Conservation (phyloP, 2,888 invertebrate genomes). For the Drosophila neotestacea region DNA sequence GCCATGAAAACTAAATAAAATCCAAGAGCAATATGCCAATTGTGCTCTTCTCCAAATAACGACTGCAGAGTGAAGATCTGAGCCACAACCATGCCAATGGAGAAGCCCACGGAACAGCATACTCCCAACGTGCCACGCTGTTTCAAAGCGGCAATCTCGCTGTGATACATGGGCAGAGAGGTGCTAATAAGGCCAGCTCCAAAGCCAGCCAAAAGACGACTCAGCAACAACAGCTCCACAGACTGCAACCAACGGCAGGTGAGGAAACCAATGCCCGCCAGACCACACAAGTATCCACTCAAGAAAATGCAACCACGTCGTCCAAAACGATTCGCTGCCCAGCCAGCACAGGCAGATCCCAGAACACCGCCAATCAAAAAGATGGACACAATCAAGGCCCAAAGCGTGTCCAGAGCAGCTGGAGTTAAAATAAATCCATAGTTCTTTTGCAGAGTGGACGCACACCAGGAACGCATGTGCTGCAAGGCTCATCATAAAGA, state of each 20-base stretch:
- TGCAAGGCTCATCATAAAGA: slow-evolving; percentile 31
- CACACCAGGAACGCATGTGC: slow-evolving; percentile 90
- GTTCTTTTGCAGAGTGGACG: slow-evolving; percentile 87
- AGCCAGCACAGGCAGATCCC: slow-evolving; percentile 93
- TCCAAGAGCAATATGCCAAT: slow-evolving; percentile 92
- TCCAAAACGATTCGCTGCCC: slow-evolving; percentile 90
- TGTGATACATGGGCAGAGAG: slow-evolving; percentile 95
- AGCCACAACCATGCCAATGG: slow-evolving; percentile 82
- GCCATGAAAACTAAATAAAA: slow-evolving; percentile 89
- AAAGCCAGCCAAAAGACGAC: slow-evolving; percentile 91
- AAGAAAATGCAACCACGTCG: slow-evolving; percentile 58
- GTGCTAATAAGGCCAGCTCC: slow-evolving; percentile 92
- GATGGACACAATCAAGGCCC: slow-evolving; percentile 93
- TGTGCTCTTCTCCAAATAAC: slow-evolving; percentile 86
- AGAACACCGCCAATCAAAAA: slow-evolving; percentile 94
- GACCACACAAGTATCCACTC: slow-evolving; percentile 43
- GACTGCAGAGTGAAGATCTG: slow-evolving; percentile 82
- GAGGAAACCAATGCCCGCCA: slow-evolving; percentile 87
- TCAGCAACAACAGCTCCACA: slow-evolving; percentile 91
- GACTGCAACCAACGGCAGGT: slow-evolving; percentile 88
- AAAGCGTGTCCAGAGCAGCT: slow-evolving; percentile 88
- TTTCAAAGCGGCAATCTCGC: slow-evolving; percentile 92
- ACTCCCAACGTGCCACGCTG: slow-evolving; percentile 93
- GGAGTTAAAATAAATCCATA: slow-evolving; percentile 86
- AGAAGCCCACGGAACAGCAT: slow-evolving; percentile 87